Percentiles rank a stretch among this genome's conserved stretches.
Conservation (phyloP, 2,888 invertebrate genomes). For the Lithosia quadra region DNA sequence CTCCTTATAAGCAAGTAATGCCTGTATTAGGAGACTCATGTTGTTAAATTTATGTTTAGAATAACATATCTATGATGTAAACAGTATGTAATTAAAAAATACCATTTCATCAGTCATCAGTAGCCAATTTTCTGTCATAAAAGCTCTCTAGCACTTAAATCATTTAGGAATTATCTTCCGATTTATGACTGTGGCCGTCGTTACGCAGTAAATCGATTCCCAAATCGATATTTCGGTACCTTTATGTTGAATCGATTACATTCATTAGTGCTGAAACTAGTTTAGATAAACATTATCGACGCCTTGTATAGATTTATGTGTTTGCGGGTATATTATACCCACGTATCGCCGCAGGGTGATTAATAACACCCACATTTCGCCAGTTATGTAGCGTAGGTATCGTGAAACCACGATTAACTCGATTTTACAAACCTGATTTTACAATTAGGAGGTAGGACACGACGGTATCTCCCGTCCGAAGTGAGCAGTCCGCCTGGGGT, state of each 20-base stretch:
- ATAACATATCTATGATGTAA: neutral
- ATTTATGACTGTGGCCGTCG: conserved; percentile 3
- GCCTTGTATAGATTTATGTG: neutral
- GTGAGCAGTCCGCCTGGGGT: too few relatives aligned
- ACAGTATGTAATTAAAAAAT: neutral
- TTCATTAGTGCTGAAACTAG: conserved; percentile 30
- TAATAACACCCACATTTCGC: conserved; percentile 1
- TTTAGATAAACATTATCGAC: conserved; percentile 22
- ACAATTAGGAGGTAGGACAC: too few relatives aligned
- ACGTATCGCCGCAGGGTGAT: neutral
- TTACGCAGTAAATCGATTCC: conserved; percentile 36
- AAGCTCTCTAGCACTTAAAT: neutral
- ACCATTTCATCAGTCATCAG: neutral
- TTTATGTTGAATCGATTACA: conserved; percentile 19
- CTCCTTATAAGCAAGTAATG: too few relatives aligned
- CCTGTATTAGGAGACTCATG: too few relatives aligned
- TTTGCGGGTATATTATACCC: neutral
- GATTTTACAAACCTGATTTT: too few relatives aligned
- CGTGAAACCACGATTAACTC: too few relatives aligned
- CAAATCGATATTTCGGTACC: conserved; percentile 37
- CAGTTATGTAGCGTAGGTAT: neutral
- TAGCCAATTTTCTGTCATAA: neutral
- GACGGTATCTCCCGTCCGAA: too few relatives aligned
- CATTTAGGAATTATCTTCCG: neutral
- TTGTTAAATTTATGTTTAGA: too few relatives aligned